Evolutionary conservation across 2,888 invertebrate species (phyloP).

Genomic region (Drosophila anomelani): DNA sequence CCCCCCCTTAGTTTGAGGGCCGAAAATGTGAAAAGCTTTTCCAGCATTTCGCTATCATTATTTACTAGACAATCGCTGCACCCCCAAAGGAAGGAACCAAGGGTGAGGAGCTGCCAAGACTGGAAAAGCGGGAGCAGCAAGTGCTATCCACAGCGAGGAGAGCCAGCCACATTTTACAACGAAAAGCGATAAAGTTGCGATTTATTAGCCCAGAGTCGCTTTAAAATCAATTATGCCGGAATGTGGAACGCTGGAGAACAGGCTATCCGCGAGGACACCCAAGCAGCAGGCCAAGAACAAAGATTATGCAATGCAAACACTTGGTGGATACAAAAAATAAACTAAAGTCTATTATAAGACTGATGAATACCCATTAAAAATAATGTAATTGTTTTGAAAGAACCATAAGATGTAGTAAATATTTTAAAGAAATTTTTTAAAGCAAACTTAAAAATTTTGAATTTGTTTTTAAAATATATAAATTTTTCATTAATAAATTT

Average conservation of each 20-base stretch:
- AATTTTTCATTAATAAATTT: too few relatives aligned
- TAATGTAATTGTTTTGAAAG: too few relatives aligned
- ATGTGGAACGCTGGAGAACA: slow-evolving; percentile 80
- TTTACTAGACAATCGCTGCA: slow-evolving; percentile 64
- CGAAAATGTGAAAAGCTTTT: slow-evolving; percentile 44
- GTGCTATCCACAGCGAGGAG: slow-evolving; percentile 36
- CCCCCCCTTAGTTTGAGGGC: slow-evolving; percentile 36
- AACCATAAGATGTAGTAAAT: too few relatives aligned
- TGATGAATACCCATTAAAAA: background rate
- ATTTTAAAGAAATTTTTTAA: background rate
- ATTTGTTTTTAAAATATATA: too few relatives aligned
- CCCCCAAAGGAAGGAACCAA: slow-evolving; percentile 33
- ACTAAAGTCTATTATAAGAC: slow-evolving; percentile 9
- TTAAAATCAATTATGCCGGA: slow-evolving; percentile 84
- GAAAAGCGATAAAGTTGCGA: slow-evolving; percentile 83
- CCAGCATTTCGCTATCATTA: slow-evolving; percentile 69
- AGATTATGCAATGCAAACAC: slow-evolving; percentile 80
- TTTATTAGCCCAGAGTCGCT: slow-evolving; percentile 82
- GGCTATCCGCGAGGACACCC: slow-evolving; percentile 61
- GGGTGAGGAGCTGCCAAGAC: slow-evolving; percentile 14
- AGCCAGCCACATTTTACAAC: slow-evolving; percentile 60
- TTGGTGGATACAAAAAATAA: slow-evolving; percentile 39
- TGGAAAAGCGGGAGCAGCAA: slow-evolving; percentile 48
- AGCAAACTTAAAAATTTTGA: too few relatives aligned
- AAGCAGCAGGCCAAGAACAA: slow-evolving; percentile 51